Evolutionary conservation across 2,888 invertebrate species (phyloP), one percentile per base, ranked within the genome.

Genomic region (Dasypolia templi): DNA sequence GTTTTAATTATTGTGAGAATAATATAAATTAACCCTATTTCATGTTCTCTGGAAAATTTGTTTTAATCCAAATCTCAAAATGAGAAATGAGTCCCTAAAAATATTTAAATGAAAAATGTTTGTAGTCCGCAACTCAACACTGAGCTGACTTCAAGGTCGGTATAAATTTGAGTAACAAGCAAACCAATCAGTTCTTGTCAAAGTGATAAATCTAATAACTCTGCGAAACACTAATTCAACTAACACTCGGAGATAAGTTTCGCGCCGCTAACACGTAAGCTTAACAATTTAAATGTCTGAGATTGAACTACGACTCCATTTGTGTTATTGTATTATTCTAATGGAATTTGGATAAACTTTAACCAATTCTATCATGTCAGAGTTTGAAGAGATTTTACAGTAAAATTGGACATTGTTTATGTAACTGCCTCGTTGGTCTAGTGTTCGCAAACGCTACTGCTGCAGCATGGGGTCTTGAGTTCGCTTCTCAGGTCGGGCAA

Each of bases 171-270:
- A 85, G 79, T 85, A 85, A 88, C 88, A 90, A 90, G 86, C 86
- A 86, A 86, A 89, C 88, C 88, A 90, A 91, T 89, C 90, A 90
- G 86, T 87, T 79, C 80, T 88, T 82, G 85, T 86, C 86, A 84
- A 87, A 86, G 83, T 88, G 86, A 88, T 86, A 88, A 89, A 89
- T 87, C 83, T 87, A 87, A 88, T 90, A 82, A 84, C 85, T 87
- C 83, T 56, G 68, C 77, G 78, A 79, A 86, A 84, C 83, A 86
- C 83, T 82, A 81, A 83, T 86, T 86, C 73, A 81, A 77, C 80
- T 81, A 75, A 82, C 81, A 78, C 79, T 76, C 69, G 55, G 55
- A 72, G 75, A 83, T 83, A 82, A 86, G 77, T 86, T 84, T 77
- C 71, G 69, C 66, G 70, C 70, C 66, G 75, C 76, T 77, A 77